Evolutionary conservation across 2,888 invertebrate species (phyloP).

Genomic region (Chymomyza fuscimana): DNA sequence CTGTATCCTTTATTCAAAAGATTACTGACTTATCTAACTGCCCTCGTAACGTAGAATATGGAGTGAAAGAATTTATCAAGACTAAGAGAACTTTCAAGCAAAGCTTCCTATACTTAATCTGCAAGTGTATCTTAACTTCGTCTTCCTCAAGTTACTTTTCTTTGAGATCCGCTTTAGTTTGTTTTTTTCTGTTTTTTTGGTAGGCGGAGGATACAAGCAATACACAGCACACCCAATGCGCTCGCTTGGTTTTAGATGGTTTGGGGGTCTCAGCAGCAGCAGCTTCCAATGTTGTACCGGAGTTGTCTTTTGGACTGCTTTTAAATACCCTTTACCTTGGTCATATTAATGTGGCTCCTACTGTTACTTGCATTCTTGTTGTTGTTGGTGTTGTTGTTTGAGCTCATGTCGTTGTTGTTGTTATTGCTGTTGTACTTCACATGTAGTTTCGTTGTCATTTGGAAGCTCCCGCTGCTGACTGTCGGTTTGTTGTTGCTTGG

Average conservation of each 20-base stretch:
- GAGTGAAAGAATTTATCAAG: too few species aligned
- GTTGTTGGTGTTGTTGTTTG: slow-evolving; percentile 30
- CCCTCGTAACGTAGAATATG: too few species aligned
- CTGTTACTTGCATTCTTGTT: slow-evolving; percentile 53
- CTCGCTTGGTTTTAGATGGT: neutral
- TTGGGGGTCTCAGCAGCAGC: neutral
- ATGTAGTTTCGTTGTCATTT: slow-evolving; percentile 31
- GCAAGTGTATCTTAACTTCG: neutral
- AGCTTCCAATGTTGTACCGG: neutral
- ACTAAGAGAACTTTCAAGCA: too few species aligned
- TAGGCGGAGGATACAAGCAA: neutral
- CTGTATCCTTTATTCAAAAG: too few species aligned
- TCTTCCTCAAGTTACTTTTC: too few species aligned
- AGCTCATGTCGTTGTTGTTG: slow-evolving; percentile 21
- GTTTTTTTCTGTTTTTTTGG: neutral
- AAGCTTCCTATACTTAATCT: too few species aligned
- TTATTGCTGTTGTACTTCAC: slow-evolving; percentile 31
- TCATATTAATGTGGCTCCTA: slow-evolving; percentile 74
- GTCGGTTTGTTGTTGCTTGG: slow-evolving; percentile 64
- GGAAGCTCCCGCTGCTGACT: slow-evolving; percentile 35
- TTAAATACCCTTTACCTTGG: slow-evolving; percentile 73
- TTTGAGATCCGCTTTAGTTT: neutral
- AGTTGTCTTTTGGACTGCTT: slow-evolving; percentile 50
- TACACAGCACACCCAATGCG: neutral
- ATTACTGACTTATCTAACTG: too few species aligned